Percentiles rank a stretch among this genome's conserved stretches.
Evolutionary conservation across 1,140 invertebrate species (phyloP).

Genomic region (Drosophila subobscura): DNA sequence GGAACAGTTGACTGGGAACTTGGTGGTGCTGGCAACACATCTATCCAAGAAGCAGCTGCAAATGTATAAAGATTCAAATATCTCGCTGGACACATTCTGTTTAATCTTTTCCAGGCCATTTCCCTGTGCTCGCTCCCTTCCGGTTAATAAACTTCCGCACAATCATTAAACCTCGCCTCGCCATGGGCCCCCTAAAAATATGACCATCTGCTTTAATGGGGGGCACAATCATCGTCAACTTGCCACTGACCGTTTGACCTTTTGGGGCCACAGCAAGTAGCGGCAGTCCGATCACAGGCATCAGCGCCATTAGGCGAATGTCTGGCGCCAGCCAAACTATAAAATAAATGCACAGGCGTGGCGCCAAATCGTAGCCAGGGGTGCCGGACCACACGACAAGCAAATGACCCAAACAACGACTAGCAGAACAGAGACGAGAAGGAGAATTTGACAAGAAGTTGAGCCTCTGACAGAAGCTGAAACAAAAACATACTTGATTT

Average conservation of each 20-base stretch:
- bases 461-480: too few relatives aligned
- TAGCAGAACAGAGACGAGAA: too few relatives aligned
- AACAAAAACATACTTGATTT: too few relatives aligned
- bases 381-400: slow-evolving; percentile 20
- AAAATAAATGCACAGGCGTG: slow-evolving; percentile 72
- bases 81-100: slow-evolving; percentile 17
- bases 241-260: slow-evolving; percentile 70
- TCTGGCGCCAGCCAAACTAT: slow-evolving; percentile 71
- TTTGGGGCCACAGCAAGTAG: slow-evolving; percentile 26
- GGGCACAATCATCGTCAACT: slow-evolving; percentile 48
- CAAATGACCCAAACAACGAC: background rate
- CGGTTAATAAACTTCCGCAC: slow-evolving; percentile 23
- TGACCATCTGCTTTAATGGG: slow-evolving; percentile 49
- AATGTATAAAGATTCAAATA: background rate
- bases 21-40: background rate
- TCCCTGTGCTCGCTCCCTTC: slow-evolving; percentile 16
- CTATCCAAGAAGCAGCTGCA: background rate
- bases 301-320: slow-evolving; percentile 62
- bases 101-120: slow-evolving; percentile 39
- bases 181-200: slow-evolving; percentile 19
- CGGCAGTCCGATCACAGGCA: slow-evolving; percentile 40
- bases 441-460: too few relatives aligned
- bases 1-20: background rate
- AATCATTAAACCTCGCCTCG: slow-evolving; percentile 25
- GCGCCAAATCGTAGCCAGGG: slow-evolving; percentile 34